Conservation (phyloP, 2,888 invertebrate species). For the Clanis bilineata region DNA sequence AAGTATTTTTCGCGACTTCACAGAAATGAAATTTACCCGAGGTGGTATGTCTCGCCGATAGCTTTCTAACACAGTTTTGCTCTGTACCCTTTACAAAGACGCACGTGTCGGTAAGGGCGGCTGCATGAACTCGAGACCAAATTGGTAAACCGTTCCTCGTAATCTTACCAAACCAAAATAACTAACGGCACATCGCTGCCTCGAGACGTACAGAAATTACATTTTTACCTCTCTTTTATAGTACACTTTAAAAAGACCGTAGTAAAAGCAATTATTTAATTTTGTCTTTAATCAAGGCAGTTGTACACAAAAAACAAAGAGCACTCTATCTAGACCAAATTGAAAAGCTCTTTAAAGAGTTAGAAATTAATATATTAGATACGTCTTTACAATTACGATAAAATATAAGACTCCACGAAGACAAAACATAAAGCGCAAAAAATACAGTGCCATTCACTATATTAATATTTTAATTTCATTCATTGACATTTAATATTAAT, state of each 20-base stretch:
- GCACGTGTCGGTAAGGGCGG: neutral
- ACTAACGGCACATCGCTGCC: neutral
- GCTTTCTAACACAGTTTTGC: neutral
- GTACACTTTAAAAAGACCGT: neutral
- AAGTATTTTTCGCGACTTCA: neutral
- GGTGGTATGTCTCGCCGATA: neutral
- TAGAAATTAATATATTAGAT: too few relatives aligned
- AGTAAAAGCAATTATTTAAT: neutral
- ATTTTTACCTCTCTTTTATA: neutral
- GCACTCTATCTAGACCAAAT: too few relatives aligned
- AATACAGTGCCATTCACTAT: too few relatives aligned
- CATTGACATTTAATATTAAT: too few relatives aligned
- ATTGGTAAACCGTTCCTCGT: too few relatives aligned
- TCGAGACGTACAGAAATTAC: neutral
- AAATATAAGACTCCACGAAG: too few relatives aligned
- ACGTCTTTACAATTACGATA: too few relatives aligned
- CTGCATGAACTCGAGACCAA: neutral
- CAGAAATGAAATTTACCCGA: slow-evolving; percentile 5
- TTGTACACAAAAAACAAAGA: neutral
- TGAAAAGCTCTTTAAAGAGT: too few relatives aligned
- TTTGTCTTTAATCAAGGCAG: neutral
- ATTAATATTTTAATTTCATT: too few relatives aligned
- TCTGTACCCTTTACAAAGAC: neutral
- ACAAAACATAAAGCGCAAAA: too few relatives aligned
- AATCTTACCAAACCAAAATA: too few relatives aligned